Evolutionary conservation across 2,113 vertebrate genomes (phyloP).

Genomic region (Limnothrissa miodon): DNA sequence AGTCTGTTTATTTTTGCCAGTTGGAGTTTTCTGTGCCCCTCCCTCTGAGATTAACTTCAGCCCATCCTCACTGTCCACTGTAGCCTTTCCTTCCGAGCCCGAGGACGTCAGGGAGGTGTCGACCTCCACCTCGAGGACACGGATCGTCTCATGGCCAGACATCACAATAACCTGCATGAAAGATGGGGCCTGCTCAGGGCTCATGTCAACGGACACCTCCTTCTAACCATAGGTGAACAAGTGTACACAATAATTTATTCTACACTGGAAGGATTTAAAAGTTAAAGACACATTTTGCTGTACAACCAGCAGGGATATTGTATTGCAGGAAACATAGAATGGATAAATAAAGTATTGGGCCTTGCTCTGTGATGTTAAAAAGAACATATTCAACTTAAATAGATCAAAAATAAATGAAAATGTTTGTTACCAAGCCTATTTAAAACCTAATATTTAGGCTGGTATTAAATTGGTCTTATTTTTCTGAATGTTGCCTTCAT

Average conservation of each 20-base stretch:
- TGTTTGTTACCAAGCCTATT: no score
- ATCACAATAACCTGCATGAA: conserved; percentile 89
- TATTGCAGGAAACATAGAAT: no score
- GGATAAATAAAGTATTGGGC: no score
- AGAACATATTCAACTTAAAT: no score
- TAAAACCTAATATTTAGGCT: no score
- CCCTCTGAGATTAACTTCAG: conserved; percentile 43
- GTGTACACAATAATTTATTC: neutral
- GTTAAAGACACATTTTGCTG: neutral
- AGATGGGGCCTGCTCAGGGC: neutral
- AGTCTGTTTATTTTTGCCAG: conserved; percentile 28
- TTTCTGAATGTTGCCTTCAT: no score
- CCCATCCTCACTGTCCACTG: conserved; percentile 51
- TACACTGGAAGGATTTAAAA: neutral
- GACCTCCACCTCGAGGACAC: conserved; percentile 90
- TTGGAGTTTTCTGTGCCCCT: conserved; percentile 41
- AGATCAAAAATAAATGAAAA: no score
- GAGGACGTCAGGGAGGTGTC: conserved; percentile 74
- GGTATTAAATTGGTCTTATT: no score
- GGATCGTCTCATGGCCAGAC: conserved; percentile 93
- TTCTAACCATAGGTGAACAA: neutral
- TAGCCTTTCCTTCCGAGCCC: conserved; percentile 63
- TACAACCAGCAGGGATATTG: neutral
- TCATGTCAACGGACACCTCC: neutral
- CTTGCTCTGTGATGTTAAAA: no score